Evolutionary conservation across 2,113 vertebrate genomes (phyloP).

Genomic region (Oxygymnocypris stewartii): DNA sequence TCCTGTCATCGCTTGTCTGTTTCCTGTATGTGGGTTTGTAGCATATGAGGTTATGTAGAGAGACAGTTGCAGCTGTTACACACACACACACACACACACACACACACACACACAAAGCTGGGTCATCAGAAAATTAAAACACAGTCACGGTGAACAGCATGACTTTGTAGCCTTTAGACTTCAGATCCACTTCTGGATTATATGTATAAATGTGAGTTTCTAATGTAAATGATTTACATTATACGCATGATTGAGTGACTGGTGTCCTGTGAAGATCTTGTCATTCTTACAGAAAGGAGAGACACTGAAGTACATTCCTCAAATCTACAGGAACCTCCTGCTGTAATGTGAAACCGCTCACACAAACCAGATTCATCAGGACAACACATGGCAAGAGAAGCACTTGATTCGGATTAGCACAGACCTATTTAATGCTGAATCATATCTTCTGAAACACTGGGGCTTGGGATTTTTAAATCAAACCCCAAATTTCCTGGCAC

Average conservation of each 20-base stretch:
- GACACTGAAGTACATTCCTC: neutral
- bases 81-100: conserved; percentile 34
- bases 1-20: neutral
- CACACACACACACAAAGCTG: neutral
- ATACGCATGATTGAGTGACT: neutral
- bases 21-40: conserved; percentile 12
- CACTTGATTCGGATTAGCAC: neutral
- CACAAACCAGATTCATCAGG: neutral
- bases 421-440: neutral
- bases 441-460: neutral
- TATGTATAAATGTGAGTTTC: neutral
- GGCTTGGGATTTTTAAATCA: neutral
- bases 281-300: neutral
- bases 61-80: neutral
- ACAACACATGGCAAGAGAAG: neutral
- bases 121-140: neutral
- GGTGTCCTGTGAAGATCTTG: neutral
- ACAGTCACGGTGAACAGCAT: neutral
- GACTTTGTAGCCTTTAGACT: too few relatives aligned
- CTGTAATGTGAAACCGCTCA: neutral
- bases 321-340: neutral
- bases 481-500: neutral
- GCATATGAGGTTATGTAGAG: neutral
- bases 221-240: neutral
- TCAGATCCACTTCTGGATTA: neutral